Evolutionary conservation across 2,888 invertebrate species (phyloP).

Genomic region (Sphaerophoria taeniata): DNA sequence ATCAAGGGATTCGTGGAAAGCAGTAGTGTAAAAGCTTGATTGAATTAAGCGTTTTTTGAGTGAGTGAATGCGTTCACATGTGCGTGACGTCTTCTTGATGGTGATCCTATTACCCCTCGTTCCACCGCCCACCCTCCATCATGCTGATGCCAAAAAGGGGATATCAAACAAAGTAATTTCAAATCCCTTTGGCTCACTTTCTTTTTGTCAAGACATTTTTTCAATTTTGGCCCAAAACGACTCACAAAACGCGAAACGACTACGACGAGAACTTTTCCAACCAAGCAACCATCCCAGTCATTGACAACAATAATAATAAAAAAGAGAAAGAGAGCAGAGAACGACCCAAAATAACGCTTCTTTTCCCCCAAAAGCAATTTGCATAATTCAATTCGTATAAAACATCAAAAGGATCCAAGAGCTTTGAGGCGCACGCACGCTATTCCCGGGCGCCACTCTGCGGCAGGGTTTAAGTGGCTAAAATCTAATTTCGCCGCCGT

Average conservation of each 20-base stretch:
- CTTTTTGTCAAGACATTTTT: conserved; percentile 63
- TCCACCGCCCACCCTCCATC: background rate
- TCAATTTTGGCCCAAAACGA: conserved; percentile 46
- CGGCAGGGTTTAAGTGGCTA: conserved; percentile 73
- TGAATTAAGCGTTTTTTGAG: conserved; percentile 63
- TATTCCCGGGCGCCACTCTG: conserved; percentile 62
- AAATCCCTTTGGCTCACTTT: conserved; percentile 68
- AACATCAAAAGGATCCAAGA: conserved; percentile 72
- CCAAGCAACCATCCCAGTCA: background rate
- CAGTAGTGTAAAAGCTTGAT: conserved; percentile 39
- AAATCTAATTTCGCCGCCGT: conserved; percentile 73
- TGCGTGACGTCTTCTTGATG: conserved; percentile 31
- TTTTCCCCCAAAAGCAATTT: conserved; percentile 70
- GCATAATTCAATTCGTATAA: conserved; percentile 73
- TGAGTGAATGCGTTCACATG: conserved; percentile 49
- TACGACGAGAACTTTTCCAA: conserved; percentile 21
- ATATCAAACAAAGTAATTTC: conserved; percentile 72
- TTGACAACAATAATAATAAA: background rate
- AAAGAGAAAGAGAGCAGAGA: background rate
- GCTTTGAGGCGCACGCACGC: conserved; percentile 61
- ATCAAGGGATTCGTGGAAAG: background rate
- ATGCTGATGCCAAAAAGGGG: conserved; percentile 18
- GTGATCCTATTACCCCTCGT: conserved; percentile 19
- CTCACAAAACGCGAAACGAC: conserved; percentile 42
- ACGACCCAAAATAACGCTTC: conserved; percentile 30